Evolutionary conservation across 2,888 invertebrate genomes (phyloP).

Genomic region (Baronia brevicornis): DNA sequence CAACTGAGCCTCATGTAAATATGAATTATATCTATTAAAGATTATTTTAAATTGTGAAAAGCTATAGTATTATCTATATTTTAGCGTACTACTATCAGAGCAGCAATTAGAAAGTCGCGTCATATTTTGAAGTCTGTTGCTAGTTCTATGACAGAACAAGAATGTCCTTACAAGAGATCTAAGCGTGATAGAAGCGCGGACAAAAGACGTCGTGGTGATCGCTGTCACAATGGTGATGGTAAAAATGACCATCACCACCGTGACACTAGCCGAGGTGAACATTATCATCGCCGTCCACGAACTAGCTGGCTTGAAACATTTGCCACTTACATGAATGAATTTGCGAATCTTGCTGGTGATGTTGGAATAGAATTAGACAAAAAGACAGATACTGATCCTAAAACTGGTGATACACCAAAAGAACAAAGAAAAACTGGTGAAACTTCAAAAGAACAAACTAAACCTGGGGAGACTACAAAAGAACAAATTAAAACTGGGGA

Average conservation of each 20-base stretch:
- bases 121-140: conserved; percentile 47
- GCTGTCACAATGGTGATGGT: conserved; percentile 28
- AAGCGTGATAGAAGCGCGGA: conserved; percentile 36
- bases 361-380: conserved; percentile 29
- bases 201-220: conserved; percentile 28
- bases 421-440: conserved; percentile 14
- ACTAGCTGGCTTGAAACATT: conserved; percentile 67
- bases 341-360: conserved; percentile 67
- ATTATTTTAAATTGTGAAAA: not conserved
- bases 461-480: conserved; percentile 18
- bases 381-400: conserved; percentile 22
- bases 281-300: conserved; percentile 32
- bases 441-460: no score
- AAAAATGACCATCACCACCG: conserved; percentile 27
- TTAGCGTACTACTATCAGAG: conserved; percentile 47
- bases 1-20: no score
- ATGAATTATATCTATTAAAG: no score
- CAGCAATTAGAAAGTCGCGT: conserved; percentile 54
- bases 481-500: conserved; percentile 14
- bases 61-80: not conserved
- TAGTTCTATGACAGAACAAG: conserved; percentile 25
- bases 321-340: conserved; percentile 69
- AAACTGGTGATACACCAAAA: conserved; percentile 18
- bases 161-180: conserved; percentile 38
- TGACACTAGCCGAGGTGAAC: conserved; percentile 24